Base-by-base conservation (phyloP, 2,888 invertebrate species). In the Lepetodrilus schrolli region DNA sequence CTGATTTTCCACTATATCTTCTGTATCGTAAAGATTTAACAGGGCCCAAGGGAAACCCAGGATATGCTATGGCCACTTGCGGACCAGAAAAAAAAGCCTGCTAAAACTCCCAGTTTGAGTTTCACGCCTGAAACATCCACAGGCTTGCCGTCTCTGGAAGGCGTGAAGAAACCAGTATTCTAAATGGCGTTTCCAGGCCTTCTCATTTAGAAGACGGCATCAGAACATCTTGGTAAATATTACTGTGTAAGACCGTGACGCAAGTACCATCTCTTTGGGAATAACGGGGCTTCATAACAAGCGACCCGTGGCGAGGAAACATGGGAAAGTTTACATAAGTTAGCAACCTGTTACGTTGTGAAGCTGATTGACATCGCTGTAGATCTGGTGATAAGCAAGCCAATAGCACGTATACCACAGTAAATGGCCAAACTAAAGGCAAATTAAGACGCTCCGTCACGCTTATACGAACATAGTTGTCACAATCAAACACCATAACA, bases 11-110 rank as follows among this genome's bases (percentile, higher is more conserved):
- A 68, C 47, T 68, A 68, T 47, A 47, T 23, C 30, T 1, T 47
- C 43, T 13, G 43, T 43, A 68, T 68, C 68, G 43, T 68, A 68
- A 68, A 68, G 68, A 68, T 68, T 68, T 43, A 68, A 68, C 43
- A 38, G 68, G 10, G 7, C 68, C 43, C 68, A 13, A 1, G 68
- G 68, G 68, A 68, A n/a, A 4, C 13, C 26, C 68, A 26, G 20
- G 13, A 26, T 47, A 38, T 21, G 21, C 23, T 47, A 47, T 21
- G 47, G 68, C 38, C 47, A 68, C 43, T 68, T 47, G 43, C 43
- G 26, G 43, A 68, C n/a, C 47, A 10, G 21, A 13, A 26, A 38
- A 68, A 43, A 17, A 47, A 47, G 26, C 26, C 26, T n/a, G n/a
- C n/a, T 47, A 68, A 68, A 68, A 47, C 43, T 23, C 13, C 23